Percentiles rank a stretch among this genome's conserved stretches.
phyloP scores from a whole-genome alignment of 2,113 vertebrate genomes.

The Chelonoidis abingdonii region DNA sequence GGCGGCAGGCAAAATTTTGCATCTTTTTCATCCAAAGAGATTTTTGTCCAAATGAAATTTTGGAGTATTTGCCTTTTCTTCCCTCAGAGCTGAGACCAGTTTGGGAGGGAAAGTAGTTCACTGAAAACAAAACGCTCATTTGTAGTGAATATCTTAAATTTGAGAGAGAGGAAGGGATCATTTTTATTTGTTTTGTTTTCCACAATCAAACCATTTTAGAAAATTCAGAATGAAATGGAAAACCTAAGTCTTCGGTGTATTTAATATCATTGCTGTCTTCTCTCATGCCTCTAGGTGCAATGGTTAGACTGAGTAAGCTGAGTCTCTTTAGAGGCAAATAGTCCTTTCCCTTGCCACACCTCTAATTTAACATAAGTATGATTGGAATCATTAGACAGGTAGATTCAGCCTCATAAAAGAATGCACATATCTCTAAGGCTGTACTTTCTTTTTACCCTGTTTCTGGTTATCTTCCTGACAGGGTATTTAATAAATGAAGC shows the following conservation, averaged over 20 bases:
- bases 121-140: neutral
- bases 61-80: neutral
- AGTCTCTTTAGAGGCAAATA: neutral
- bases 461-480: neutral
- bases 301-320: neutral
- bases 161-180: neutral
- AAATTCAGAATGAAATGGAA: neutral
- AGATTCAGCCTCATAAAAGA: neutral
- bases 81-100: neutral
- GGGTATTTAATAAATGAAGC: neutral
- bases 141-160: neutral
- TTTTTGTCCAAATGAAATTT: neutral
- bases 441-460: neutral
- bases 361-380: neutral
- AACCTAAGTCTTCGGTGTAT: fast-evolving
- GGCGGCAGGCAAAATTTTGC: neutral
- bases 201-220: neutral
- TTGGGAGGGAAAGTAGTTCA: fast-evolving
- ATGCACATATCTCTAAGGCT: neutral
- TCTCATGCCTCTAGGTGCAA: neutral
- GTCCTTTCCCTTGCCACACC: neutral
- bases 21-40: neutral
- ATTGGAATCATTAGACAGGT: neutral
- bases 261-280: neutral
- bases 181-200: neutral